A percentile compares a stretch with the other conserved stretches of the same genome.
Evolutionary conservation across 2,797 vertebrate genomes (phyloP).

Genomic region (Rhynchotus rufescens): DNA sequence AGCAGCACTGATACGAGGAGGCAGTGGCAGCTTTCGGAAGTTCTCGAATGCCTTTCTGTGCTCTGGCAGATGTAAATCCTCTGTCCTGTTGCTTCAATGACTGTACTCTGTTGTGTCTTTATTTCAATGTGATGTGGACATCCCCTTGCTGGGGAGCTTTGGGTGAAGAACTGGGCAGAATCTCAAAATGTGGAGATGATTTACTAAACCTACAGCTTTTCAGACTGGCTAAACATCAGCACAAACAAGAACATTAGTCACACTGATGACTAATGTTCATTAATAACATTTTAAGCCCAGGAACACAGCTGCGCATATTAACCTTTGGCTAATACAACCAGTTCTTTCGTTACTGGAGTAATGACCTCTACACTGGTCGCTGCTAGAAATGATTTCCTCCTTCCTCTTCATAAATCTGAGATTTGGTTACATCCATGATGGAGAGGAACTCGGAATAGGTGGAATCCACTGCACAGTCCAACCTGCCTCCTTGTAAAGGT

Average conservation of each 20-base stretch:
- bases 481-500: background rate
- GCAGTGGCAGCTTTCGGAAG: conserved; percentile 1
- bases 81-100: background rate
- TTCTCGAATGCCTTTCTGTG: background rate
- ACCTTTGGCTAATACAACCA: background rate
- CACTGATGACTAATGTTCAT: background rate
- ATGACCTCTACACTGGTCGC: background rate
- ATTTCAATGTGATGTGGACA: background rate
- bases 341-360: background rate
- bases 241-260: conserved; percentile 45
- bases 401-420: background rate
- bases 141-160: background rate
- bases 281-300: conserved; percentile 9
- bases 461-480: background rate
- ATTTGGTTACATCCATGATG: background rate
- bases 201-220: conserved; percentile 47
- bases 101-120: background rate
- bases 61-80: background rate
- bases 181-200: conserved; percentile 43
- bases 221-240: conserved; percentile 10
- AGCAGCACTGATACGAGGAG: background rate
- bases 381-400: background rate
- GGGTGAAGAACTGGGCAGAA: conserved; percentile 23
- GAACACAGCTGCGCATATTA: conserved; percentile 7
- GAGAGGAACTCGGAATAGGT: background rate